Evolutionary conservation across 2,113 vertebrate genomes (phyloP).

Genomic region (Tautogolabrus adspersus): DNA sequence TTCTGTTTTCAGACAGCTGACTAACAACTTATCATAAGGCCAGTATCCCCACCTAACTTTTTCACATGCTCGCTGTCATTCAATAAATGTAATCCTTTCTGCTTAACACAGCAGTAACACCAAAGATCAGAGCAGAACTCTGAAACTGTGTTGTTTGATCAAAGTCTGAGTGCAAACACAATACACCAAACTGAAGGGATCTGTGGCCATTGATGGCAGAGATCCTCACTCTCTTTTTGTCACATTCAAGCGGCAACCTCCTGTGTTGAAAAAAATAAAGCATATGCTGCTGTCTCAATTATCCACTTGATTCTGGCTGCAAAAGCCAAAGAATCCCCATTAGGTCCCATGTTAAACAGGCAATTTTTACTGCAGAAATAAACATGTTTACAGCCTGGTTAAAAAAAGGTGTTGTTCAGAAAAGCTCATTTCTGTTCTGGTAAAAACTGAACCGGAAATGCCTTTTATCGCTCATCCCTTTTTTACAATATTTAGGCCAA

Average conservation of each 20-base stretch:
- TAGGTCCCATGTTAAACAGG: too few relatives aligned
- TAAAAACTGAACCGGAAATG: too few relatives aligned
- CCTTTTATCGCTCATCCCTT: too few relatives aligned
- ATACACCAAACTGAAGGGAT: constrained; percentile 27
- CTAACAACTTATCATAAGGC: constrained; percentile 49
- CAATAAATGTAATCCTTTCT: constrained; percentile 19
- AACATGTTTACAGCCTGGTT: too few relatives aligned
- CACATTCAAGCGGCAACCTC: constrained; percentile 1
- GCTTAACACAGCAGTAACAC: constrained; percentile 23
- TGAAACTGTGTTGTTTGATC: constrained; percentile 11
- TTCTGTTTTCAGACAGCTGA: constrained; percentile 33
- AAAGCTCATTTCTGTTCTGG: too few relatives aligned
- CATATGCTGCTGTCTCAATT: too few relatives aligned
- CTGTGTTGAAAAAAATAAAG: too few relatives aligned
- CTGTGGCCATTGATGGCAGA: constrained; percentile 11
- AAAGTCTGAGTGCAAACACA: constrained; percentile 25
- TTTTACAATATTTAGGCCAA: too few relatives aligned
- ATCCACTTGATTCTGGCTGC: too few relatives aligned
- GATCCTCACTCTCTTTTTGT: constrained; percentile 49
- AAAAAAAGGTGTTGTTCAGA: too few relatives aligned
- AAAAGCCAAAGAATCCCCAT: too few relatives aligned
- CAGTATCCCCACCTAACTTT: constrained; percentile 10
- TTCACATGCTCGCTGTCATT: constrained; percentile 20
- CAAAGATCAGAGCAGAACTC: constrained; percentile 31
- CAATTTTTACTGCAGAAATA: too few relatives aligned